phyloP scores from a whole-genome alignment of 2,113 vertebrate species.

The Agelaius tricolor region DNA sequence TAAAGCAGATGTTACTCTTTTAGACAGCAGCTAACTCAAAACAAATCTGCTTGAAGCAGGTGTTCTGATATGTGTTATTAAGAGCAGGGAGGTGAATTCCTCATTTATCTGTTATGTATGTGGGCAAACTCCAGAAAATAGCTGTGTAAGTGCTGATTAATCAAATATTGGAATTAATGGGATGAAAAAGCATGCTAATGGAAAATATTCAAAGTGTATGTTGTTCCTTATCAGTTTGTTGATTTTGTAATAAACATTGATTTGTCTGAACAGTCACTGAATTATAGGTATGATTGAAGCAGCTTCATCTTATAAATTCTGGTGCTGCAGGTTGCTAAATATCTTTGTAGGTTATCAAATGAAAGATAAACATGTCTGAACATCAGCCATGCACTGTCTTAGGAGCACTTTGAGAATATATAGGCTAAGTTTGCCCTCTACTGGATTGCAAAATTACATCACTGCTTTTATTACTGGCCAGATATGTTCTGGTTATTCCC shows the following conservation, averaged over 20 bases:
- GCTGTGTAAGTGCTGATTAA: background rate
- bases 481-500: background rate
- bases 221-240: constrained; percentile 1
- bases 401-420: background rate
- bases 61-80: background rate
- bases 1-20: background rate
- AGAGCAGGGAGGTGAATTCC: background rate
- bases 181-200: background rate
- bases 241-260: background rate
- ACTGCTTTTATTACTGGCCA: background rate
- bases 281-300: background rate
- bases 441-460: constrained; percentile 69
- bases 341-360: constrained; percentile 11
- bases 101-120: background rate
- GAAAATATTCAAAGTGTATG: background rate
- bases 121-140: background rate
- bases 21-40: background rate
- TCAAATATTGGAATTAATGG: background rate
- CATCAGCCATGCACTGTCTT: background rate
- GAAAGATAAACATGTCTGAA: constrained; percentile 40
- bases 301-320: background rate
- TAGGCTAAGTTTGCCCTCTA: constrained; percentile 78
- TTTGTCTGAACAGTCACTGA: constrained; percentile 12
- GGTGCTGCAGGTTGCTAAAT: background rate
- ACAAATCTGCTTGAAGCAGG: background rate